phyloP scores from a whole-genome alignment of 1,140 invertebrate species.

The Drosophila murphyi region DNA sequence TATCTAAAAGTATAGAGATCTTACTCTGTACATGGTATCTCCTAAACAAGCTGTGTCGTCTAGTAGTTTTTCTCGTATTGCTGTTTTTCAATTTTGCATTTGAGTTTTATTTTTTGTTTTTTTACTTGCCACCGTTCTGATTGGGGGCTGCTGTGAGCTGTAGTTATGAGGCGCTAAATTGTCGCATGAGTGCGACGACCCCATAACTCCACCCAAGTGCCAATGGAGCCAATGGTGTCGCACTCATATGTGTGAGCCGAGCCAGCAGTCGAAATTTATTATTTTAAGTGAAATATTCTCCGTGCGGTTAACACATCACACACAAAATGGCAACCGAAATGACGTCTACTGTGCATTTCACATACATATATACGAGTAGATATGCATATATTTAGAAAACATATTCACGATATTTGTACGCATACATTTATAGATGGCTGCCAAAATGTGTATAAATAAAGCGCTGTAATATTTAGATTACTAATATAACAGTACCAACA shows the following conservation, averaged over 20 bases:
- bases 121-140: background rate
- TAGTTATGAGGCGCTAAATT: slow-evolving; percentile 20
- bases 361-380: background rate
- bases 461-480: slow-evolving; percentile 32
- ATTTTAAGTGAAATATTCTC: slow-evolving; percentile 35
- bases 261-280: slow-evolving; percentile 31
- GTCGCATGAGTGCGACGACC: slow-evolving; percentile 17
- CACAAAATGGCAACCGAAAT: slow-evolving; percentile 23
- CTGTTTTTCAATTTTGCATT: background rate
- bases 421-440: background rate
- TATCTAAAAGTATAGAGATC: no score
- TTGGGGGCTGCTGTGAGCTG: slow-evolving; percentile 4
- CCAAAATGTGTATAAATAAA: slow-evolving; percentile 40
- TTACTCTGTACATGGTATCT: no score
- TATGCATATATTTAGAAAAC: background rate
- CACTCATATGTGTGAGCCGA: slow-evolving; percentile 1
- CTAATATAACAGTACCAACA: slow-evolving; percentile 26
- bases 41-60: no score
- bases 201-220: background rate
- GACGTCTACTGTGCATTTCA: slow-evolving; percentile 8
- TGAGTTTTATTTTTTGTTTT: background rate
- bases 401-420: background rate
- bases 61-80: no score
- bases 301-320: slow-evolving; percentile 21
- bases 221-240: background rate